Base-by-base conservation (phyloP, 2,797 vertebrate genomes). In the Sandelia bainsii region DNA sequence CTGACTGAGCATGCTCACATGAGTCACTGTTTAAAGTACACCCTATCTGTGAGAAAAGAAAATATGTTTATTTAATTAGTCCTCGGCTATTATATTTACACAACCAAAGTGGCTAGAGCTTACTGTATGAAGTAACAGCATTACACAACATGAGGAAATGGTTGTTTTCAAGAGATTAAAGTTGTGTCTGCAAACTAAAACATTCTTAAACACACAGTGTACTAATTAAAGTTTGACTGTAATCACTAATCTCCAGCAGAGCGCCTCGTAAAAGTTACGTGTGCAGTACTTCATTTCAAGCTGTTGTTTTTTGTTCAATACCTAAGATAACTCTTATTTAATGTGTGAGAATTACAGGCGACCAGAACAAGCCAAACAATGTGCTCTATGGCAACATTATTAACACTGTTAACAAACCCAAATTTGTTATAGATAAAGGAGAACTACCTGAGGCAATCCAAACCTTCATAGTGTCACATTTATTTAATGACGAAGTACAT, bases 151-250 rank as follows among this genome's bases (percentile, higher is more conserved):
- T 16, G 11, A 77, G 40, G 54, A 9, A 23, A 20, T n/a, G n/a
- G 17, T 20, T 61, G 40, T 52, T 77, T 58, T 20, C 12, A 11
- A 27, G n/a, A 40, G 19, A 27, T 56, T 42, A n/a, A 62, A n/a
- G 63, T 62, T 50, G 27, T 44, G 17, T 34, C 5, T 56, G 22
- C 51, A 51, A 32, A 52, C 48, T 16, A 22, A 52, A 72, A 17
- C 27, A 27, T 17, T n/a, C 5, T 48, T 44, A 22, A 57, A 16
- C 69, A 42, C 34, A 50, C 59, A 58, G 14, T 20, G 44, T 13
- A 22, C 23, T 54, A n/a, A 83, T 69, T 69, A 58, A 68, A 78
- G 27, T 76, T 59, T 37, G 51, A 67, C 25, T 64, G 19, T 56
- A 50, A 64, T 62, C 32, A 66, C 25, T 58, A 12, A 63, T 73